Evolutionary conservation across 1,140 invertebrate species (phyloP), one percentile per base, ranked within the genome.

Genomic region (Conus betulinus): DNA sequence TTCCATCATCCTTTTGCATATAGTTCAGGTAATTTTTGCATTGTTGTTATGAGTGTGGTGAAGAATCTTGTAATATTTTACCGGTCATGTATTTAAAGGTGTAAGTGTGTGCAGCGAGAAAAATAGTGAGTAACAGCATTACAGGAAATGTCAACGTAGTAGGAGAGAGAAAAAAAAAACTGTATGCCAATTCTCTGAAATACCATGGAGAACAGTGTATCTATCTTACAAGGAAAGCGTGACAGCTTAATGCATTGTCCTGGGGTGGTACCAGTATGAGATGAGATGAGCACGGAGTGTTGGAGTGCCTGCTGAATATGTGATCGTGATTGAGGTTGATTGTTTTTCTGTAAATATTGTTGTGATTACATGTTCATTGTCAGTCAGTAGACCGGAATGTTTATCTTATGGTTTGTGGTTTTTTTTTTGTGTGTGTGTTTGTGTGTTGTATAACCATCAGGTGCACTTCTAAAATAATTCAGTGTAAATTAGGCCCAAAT

Each of bases 151-250:
- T 71, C 10, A 17, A 71, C 6, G 10, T 71, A 71, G 23, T n/a
- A n/a, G n/a, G n/a, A n/a, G 23, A 71, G 11, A 20, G 23, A 23
- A 4, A 11, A 7, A 20, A 71, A 51, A 81, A 53, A 52, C 79
- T 81, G 79, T 81, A 53, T 51, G 27, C n/a, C 51, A 23, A 51
- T 25, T 81, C 23, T 53, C 79, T 53, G 51, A n/a, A 81, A 53
- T 10, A 78, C 76, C 76, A 51, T 81, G 79, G 79, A 53, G 27
- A 53, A 81, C 79, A 81, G 79, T 81, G 79, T n/a, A n/a, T n/a
- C n/a, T 81, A 81, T 81, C 13, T 7, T 71, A 23, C 17, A 71
- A 71, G n/a, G 39, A 53, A 1, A 51, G 79, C 23, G 79, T 81
- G 79, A 6, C 20, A 55, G 79, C n/a, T n/a, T n/a, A n/a, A n/a